A percentile compares a stretch with the other conserved stretches of the same genome.
These are phyloP conservation scores for Drosophila quadrilineata DNA, from an alignment of 1,140 invertebrate species.

Conservation along the genomic window DNA sequence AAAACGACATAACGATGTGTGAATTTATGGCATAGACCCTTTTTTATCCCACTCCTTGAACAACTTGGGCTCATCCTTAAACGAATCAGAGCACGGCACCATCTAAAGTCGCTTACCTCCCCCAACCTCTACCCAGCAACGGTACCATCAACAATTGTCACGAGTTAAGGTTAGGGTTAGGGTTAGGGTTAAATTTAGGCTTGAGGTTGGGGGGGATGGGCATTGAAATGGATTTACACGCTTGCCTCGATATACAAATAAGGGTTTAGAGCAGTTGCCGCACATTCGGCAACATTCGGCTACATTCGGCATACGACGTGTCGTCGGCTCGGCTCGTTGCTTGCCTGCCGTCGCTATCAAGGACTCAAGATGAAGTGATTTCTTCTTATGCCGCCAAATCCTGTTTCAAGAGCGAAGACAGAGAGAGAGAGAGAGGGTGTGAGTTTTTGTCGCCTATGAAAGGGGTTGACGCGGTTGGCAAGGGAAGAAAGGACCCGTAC, in stretches of 20 bases:
- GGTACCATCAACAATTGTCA: neutral
- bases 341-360: too few relatives aligned
- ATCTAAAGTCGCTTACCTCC: slow-evolving; percentile 10
- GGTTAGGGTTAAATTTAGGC: slow-evolving; percentile 7
- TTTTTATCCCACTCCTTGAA: slow-evolving; percentile 31
- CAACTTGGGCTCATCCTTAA: slow-evolving; percentile 22
- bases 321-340: too few relatives aligned
- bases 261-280: too few relatives aligned
- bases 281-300: slow-evolving; percentile 1
- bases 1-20: slow-evolving; percentile 76
- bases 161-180: neutral
- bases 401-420: slow-evolving; percentile 43
- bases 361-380: slow-evolving; percentile 72
- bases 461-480: slow-evolving; percentile 59
- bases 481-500: slow-evolving; percentile 5
- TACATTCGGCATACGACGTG: neutral
- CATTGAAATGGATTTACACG: slow-evolving; percentile 72
- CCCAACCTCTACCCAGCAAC: neutral
- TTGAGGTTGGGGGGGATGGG: slow-evolving; percentile 14
- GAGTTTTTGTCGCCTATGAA: slow-evolving; percentile 5
- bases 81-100: slow-evolving; percentile 57
- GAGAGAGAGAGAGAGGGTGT: too few relatives aligned
- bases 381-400: slow-evolving; percentile 75
- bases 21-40: slow-evolving; percentile 76
- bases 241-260: slow-evolving; percentile 78